Conservation (phyloP, 1,140 invertebrate species). For the Colletes latitarsis region DNA sequence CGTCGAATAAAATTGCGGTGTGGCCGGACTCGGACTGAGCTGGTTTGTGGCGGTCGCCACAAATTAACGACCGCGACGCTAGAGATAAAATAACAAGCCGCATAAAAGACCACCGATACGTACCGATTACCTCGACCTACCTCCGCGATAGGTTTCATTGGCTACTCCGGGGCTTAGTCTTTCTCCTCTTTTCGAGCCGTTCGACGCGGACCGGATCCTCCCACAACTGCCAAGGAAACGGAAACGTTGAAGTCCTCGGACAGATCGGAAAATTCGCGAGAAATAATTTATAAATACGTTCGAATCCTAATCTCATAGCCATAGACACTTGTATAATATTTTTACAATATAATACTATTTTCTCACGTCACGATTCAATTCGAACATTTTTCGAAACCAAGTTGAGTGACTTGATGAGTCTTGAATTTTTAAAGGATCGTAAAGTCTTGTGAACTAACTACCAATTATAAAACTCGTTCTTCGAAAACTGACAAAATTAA, state of each 20-base stretch:
- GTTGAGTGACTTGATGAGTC: too few relatives aligned
- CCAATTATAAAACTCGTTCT: too few relatives aligned
- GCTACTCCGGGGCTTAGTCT: neutral
- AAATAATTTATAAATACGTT: neutral
- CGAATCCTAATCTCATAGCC: too few relatives aligned
- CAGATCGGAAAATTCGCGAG: neutral
- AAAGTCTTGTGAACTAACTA: too few relatives aligned
- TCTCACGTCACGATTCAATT: too few relatives aligned
- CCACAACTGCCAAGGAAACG: slow-evolving; percentile 41
- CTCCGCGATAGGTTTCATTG: slow-evolving; percentile 46
- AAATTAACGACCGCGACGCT: slow-evolving; percentile 67
- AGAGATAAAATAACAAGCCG: slow-evolving; percentile 67
- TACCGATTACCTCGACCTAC: slow-evolving; percentile 65
- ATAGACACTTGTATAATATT: too few relatives aligned
- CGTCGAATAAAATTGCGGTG: slow-evolving; percentile 61
- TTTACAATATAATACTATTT: too few relatives aligned
- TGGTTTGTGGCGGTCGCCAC: slow-evolving; percentile 54
- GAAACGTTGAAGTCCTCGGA: neutral
- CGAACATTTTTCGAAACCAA: too few relatives aligned
- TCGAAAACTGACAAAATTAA: too few relatives aligned
- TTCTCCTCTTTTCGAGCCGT: neutral
- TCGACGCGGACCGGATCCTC: slow-evolving; percentile 50
- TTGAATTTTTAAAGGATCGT: too few relatives aligned
- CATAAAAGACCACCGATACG: slow-evolving; percentile 62
- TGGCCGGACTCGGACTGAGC: slow-evolving; percentile 23